phyloP scores from a whole-genome alignment of 1,140 invertebrate species.

The Drosophila biarmipes region DNA sequence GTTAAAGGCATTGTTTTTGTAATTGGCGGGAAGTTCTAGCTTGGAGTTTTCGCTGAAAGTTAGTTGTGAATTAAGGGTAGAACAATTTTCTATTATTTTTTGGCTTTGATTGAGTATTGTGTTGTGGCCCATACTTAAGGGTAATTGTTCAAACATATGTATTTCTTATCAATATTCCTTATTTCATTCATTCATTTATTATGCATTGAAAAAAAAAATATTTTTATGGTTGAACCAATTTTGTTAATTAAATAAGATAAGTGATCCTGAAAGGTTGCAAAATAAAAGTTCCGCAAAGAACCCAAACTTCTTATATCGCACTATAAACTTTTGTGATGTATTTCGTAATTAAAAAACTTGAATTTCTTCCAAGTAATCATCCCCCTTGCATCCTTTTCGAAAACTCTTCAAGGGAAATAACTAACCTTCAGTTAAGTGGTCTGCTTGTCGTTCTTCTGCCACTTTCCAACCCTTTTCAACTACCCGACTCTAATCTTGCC shows the following conservation, averaged over 20 bases:
- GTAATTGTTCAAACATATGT: too few relatives aligned
- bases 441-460: background rate
- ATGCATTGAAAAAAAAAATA: too few relatives aligned
- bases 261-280: too few relatives aligned
- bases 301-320: too few relatives aligned
- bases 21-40: background rate
- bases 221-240: too few relatives aligned
- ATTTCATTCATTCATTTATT: too few relatives aligned
- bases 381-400: background rate
- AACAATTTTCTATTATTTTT: background rate
- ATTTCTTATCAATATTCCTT: too few relatives aligned
- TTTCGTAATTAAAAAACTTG: background rate
- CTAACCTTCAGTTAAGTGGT: background rate
- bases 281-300: too few relatives aligned
- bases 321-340: too few relatives aligned
- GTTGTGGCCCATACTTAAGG: too few relatives aligned
- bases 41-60: background rate
- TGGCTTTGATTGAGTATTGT: too few relatives aligned
- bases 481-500: constrained; percentile 8
- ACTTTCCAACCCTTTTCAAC: constrained; percentile 20
- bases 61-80: background rate
- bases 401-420: constrained; percentile 7
- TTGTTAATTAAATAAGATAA: too few relatives aligned
- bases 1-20: constrained; percentile 3
- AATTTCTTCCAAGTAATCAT: background rate